Evolutionary conservation across 2,888 invertebrate species (phyloP).

Genomic region (Epistrophe grossulariae): DNA sequence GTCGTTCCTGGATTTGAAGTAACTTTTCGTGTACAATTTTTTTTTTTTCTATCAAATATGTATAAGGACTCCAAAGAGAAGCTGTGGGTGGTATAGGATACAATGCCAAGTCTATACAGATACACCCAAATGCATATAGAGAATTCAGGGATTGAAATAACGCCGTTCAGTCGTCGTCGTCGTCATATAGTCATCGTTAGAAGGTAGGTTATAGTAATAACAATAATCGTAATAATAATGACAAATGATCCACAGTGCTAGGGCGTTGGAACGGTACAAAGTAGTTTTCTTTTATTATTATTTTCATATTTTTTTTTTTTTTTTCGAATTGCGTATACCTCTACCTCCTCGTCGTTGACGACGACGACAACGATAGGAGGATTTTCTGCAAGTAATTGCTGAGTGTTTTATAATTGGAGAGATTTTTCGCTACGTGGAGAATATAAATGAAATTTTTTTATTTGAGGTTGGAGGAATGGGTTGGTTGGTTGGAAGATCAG

Average conservation of each 20-base stretch:
- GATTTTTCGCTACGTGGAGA: constrained; percentile 52
- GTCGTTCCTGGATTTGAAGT: constrained; percentile 39
- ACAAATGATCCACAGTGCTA: constrained; percentile 68
- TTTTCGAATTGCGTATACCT: constrained; percentile 20
- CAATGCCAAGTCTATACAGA: constrained; percentile 47
- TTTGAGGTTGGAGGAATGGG: neutral
- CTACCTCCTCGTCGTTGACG: neutral
- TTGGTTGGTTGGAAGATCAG: neutral
- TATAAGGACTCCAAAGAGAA: neutral
- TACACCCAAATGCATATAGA: constrained; percentile 60
- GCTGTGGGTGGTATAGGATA: neutral
- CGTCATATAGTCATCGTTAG: constrained; percentile 8
- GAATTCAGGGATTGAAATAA: constrained; percentile 63
- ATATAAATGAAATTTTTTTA: constrained; percentile 39
- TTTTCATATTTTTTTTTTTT: constrained; percentile 57
- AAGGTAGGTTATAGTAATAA: constrained; percentile 58
- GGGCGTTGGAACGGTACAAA: constrained; percentile 65
- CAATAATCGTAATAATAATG: constrained; percentile 76
- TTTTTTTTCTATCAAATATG: constrained; percentile 15
- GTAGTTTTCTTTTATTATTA: constrained; percentile 69
- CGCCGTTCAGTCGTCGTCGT: constrained; percentile 57
- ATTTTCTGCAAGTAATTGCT: constrained; percentile 72
- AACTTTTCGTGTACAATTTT: constrained; percentile 35
- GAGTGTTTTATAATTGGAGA: constrained; percentile 71
- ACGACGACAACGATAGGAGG: constrained; percentile 27